Evolutionary conservation across 2,888 invertebrate species (phyloP), one percentile per base, ranked within the genome.

Genomic region (Tinea trinotella): DNA sequence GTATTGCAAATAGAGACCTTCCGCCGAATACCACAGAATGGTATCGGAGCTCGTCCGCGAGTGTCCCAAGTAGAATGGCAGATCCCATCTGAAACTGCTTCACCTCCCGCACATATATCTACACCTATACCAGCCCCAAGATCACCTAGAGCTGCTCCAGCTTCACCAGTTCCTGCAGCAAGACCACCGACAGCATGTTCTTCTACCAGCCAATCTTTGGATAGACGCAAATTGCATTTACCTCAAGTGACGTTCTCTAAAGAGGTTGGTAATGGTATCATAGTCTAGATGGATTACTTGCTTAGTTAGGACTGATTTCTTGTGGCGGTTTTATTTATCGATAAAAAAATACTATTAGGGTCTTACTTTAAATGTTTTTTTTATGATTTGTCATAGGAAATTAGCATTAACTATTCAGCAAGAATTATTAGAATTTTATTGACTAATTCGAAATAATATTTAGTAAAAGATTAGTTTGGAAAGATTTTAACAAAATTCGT

Each of bases 181-280:
- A 77, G 91, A 13, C 90, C 92, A 1, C 91, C 91, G 6, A 92
- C 92, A 0, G 91, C 91, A 20, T 92, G 92, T 66, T 92, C 92
- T 12, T 88, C 87, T 2, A 90, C 92, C 57, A 89, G 91, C 59
- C 85, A 89, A 61, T 84, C 84, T 1, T 68, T 87, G 15, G 90
- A 90, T 66, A 75, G 90, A 65, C 88, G 91, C 74, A 90, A 91
- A 65, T 85, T 93, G 17, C 89, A 92, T 64, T 81, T 93, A 64
- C 93, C 93, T 15, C 93, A 93, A 86, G 93, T 95, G 71, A 93
- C 95, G 54, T 95, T 95, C 83, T 94, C 91, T 71, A 92, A 93
- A 76, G 95, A 95, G 95, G 95, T 95, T 90, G 94, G 95, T 93
- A 92, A 90, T 65, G 94, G 94, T 58, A 92, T 95, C 65, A 90